Evolutionary conservation across 2,888 invertebrate genomes (phyloP).

Genomic region (Lycophotia porphyrea): DNA sequence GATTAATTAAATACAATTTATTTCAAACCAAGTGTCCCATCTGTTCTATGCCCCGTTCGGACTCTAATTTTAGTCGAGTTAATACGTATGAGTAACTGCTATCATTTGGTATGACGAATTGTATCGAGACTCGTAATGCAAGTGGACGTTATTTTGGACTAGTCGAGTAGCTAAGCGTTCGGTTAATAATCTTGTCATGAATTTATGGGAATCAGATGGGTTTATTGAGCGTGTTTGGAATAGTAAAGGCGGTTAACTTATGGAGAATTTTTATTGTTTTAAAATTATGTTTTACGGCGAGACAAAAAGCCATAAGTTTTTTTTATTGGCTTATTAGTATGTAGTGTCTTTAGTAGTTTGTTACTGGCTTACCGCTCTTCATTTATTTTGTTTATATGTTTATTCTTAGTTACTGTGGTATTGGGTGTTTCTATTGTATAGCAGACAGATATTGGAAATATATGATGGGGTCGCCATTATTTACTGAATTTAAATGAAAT

Average conservation of each 20-base stretch:
- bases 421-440: background rate
- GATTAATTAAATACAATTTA: background rate
- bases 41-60: conserved; percentile 60
- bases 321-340: conserved; percentile 21
- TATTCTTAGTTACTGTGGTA: background rate
- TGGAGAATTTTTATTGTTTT: conserved; percentile 12
- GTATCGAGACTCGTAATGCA: conserved; percentile 76
- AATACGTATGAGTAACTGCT: conserved; percentile 80
- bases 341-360: background rate
- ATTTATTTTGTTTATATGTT: background rate
- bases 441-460: background rate
- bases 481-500: background rate
- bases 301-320: background rate
- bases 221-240: conserved; percentile 9
- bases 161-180: conserved; percentile 35
- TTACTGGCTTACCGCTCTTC: background rate
- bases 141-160: conserved; percentile 52
- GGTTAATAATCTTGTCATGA: conserved; percentile 54
- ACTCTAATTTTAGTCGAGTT: conserved; percentile 74
- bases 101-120: conserved; percentile 85
- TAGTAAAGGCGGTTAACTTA: background rate
- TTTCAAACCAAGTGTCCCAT: conserved; percentile 42
- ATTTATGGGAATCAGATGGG: conserved; percentile 19
- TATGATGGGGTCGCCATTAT: background rate
- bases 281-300: background rate